phyloP scores from a whole-genome alignment of 1,140 invertebrate genomes.

The Choristoneura fumiferana region DNA sequence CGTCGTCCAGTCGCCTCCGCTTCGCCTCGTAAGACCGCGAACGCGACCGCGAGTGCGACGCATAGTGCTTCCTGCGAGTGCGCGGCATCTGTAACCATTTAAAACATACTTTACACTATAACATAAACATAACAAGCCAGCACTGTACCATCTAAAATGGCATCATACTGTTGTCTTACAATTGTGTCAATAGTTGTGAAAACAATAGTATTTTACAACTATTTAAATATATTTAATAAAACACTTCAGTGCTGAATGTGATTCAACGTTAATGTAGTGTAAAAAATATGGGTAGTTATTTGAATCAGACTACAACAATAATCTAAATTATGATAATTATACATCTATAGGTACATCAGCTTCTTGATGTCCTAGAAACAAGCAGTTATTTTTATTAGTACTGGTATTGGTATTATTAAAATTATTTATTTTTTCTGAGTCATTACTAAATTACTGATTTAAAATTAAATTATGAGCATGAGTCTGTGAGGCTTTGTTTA shows the following conservation, averaged over 20 bases:
- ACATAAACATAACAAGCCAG: background rate
- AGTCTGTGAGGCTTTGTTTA: no score
- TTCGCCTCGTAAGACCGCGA: conserved; percentile 78
- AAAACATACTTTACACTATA: background rate
- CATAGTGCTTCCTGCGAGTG: conserved; percentile 87
- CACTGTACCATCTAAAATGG: conserved; percentile 17
- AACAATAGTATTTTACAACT: conserved; percentile 17
- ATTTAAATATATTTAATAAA: background rate
- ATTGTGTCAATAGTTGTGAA: conserved; percentile 20
- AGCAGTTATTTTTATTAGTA: no score
- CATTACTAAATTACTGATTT: no score
- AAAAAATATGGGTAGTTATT: no score
- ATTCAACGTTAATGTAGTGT: background rate
- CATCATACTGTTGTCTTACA: conserved; percentile 24
- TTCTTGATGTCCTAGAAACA: no score
- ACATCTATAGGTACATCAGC: no score
- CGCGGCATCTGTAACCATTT: conserved; percentile 85
- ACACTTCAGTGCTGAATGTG: background rate
- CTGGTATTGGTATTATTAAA: no score
- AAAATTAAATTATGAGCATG: no score
- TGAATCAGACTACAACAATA: no score
- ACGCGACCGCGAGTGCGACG: conserved; percentile 80
- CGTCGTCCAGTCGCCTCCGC: conserved; percentile 78
- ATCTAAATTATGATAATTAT: conserved; percentile 1
- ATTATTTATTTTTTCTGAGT: no score